Percentiles rank a stretch among this genome's conserved stretches.
Evolutionary conservation across 2,113 vertebrate species (phyloP).

Genomic region (Pionites leucogaster): DNA sequence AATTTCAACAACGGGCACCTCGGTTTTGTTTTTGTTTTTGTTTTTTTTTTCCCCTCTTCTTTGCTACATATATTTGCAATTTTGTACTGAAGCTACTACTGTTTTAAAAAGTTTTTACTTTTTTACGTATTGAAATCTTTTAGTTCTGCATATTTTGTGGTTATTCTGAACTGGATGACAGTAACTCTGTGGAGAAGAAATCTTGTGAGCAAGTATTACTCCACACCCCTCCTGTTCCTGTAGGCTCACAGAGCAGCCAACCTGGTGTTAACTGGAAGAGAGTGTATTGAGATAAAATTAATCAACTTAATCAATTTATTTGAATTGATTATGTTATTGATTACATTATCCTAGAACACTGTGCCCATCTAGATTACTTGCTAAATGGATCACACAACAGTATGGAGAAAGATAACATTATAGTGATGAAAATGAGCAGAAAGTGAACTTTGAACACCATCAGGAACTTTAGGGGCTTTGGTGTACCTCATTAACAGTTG

Average conservation of each 20-base stretch:
- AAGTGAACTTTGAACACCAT: neutral
- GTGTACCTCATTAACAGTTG: neutral
- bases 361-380: neutral
- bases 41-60: neutral
- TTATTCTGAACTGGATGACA: slow-evolving; percentile 25
- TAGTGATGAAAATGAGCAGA: neutral
- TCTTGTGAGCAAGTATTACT: neutral
- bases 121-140: slow-evolving; percentile 27
- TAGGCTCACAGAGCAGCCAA: neutral
- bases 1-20: slow-evolving; percentile 13
- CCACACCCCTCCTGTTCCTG: neutral
- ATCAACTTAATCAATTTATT: neutral
- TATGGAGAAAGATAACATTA: neutral
- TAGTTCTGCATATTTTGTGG: neutral
- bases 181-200: neutral
- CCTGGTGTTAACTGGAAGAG: slow-evolving; percentile 53
- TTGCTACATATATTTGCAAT: neutral
- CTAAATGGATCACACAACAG: neutral
- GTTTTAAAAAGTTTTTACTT: slow-evolving; percentile 30
- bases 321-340: neutral
- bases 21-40: neutral
- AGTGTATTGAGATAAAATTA: neutral
- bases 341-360: neutral
- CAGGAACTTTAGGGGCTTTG: neutral
- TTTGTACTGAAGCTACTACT: slow-evolving; percentile 61